phyloP scores from a whole-genome alignment of 2,797 vertebrate species.

The Sebastes diaconus region DNA sequence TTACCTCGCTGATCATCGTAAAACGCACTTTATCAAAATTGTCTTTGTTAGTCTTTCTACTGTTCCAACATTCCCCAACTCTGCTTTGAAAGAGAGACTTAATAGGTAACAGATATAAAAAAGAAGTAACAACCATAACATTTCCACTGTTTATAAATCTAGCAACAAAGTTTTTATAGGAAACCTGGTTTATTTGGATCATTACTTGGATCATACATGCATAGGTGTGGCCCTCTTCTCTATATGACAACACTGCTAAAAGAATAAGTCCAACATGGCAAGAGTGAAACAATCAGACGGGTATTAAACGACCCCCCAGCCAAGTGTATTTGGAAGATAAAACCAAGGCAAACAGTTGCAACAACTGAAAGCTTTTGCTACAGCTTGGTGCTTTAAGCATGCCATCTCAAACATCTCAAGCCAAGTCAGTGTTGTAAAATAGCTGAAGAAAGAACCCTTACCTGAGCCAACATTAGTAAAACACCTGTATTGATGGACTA shows the following conservation, averaged over 20 bases:
- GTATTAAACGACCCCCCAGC: fast-evolving
- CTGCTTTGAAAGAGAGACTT: too few species aligned
- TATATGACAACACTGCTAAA: neutral
- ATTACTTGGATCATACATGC: neutral
- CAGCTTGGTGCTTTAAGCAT: neutral
- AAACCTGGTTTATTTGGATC: neutral
- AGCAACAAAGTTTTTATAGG: neutral
- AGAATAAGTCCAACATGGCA: neutral
- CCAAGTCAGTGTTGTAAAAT: neutral
- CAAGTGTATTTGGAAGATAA: neutral
- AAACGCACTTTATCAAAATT: too few species aligned
- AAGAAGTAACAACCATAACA: too few species aligned
- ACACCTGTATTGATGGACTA: neutral
- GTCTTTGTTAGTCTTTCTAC: too few species aligned
- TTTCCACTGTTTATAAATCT: neutral
- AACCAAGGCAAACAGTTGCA: neutral
- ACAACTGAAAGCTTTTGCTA: neutral
- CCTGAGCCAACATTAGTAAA: neutral
- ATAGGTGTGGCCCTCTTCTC: neutral
- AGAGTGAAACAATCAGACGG: neutral
- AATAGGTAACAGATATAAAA: too few species aligned
- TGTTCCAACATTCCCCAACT: too few species aligned
- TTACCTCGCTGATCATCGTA: too few species aligned
- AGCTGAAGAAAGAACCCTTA: neutral
- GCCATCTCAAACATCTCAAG: neutral